These are phyloP conservation scores for Dunckerocampus dactyliophorus DNA, from an alignment of 2,113 vertebrate species.

Conservation along the genomic window DNA sequence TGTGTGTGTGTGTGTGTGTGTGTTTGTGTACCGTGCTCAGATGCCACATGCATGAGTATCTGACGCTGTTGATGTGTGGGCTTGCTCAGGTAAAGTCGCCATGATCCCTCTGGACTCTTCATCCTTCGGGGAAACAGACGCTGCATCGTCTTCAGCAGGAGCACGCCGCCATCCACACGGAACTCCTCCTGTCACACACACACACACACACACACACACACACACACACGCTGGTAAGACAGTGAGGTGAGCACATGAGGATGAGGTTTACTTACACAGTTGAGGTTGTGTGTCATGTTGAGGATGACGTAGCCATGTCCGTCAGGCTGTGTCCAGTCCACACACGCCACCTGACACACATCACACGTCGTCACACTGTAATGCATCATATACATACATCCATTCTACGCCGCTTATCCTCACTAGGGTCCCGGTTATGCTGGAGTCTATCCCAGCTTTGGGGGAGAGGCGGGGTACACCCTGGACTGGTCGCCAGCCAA, in stretches of 20 bases:
- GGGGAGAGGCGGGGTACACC: no score
- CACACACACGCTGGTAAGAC: background rate
- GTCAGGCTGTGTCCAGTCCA: conserved; percentile 86
- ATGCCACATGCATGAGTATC: conserved; percentile 88
- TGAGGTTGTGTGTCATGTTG: conserved; percentile 88
- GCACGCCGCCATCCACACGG: conserved; percentile 78
- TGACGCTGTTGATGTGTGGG: conserved; percentile 89
- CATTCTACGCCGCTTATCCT: no score
- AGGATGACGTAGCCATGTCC: conserved; percentile 88
- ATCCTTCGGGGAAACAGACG: conserved; percentile 81
- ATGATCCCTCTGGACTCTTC: conserved; percentile 79
- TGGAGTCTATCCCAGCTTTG: no score
- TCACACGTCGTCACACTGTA: no score
- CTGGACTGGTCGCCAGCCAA: no score
- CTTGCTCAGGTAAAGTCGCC: conserved; percentile 91
- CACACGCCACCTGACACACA: conserved; percentile 83
- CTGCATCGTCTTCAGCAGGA: conserved; percentile 83
- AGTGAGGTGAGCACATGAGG: background rate
- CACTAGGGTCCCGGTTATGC: no score
- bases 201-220: conserved; percentile 15
- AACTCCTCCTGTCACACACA: conserved; percentile 81
- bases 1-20: background rate
- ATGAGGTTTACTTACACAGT: conserved; percentile 84
- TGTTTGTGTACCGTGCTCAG: conserved; percentile 78
- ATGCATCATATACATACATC: no score